Base-by-base conservation (phyloP, 2,113 vertebrate species). In the Myotis yumanensis region DNA sequence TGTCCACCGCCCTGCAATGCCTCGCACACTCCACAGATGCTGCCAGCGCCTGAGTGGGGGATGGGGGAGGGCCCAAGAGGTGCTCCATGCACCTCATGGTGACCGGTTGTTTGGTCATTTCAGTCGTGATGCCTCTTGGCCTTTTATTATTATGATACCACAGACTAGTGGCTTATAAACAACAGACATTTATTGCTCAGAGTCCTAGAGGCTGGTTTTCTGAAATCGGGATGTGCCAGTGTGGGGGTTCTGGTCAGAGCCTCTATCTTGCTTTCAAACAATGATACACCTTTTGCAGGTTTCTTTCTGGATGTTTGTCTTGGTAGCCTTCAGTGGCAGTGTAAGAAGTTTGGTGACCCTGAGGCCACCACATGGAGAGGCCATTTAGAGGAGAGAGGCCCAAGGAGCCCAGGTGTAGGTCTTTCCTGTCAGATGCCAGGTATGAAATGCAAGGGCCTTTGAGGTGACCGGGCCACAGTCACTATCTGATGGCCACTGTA, bases 11-110 rank as follows among this genome's bases (percentile, higher is more conserved):
- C 57, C 23, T 25, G 59, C 23, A 62, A 62, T 62, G 59, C 25
- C 25, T 62, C 10, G 7, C 23, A 62, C 1, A 4, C 59, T 62
- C 25, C 11, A 11, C 9, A 1, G 9, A 23, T 22, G 23, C 59
- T 62, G 59, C 23, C 4, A 1, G 25, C 25, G 1, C 22, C 22
- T 10, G 7, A 20, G 9, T 10, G 1, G 10, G 9, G 9, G 8
- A 4, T 25, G 11, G 59, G 25, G 25, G 20, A 28, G 59, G 9
- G 23, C 59, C 57, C 10, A 4, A 62, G 25, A 62, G 59, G 59
- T 62, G 59, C n/a, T n/a, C n/a, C n/a, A n/a, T n/a, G n/a, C n/a
- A n/a, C 59, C 59, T 62, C 23, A 62, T 25, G 59, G 59, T 62
- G 11, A 62, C 23, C 1, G 2, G 59, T 62, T 62, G 11, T 62